Base-by-base conservation (phyloP, 2,888 invertebrate genomes). In the Hypercompe scribonia region DNA sequence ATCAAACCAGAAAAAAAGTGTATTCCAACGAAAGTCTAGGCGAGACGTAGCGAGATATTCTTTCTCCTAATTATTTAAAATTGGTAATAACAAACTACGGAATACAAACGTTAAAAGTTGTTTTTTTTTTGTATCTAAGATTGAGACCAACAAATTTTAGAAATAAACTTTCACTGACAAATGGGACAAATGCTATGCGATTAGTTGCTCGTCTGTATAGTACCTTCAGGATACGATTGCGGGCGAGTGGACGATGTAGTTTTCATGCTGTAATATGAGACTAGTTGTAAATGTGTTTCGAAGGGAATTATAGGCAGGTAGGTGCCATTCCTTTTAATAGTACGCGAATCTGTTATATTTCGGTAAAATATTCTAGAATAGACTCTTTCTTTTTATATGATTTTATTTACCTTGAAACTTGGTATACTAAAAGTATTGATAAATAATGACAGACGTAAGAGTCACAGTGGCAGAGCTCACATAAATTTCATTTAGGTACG, bases 191-290 rank as follows among this genome's bases (percentile, higher is more conserved):
- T 28, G 21, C 2, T 24, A 31, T 7, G 7, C 64, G 65, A 65
- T 42, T 65, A 18, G 65, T 72, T 33, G 72, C 65, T 39, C 39
- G 50, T 65, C 33, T 65, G 18, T 7, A 10, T 4, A 5, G 28
- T 10, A 24, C 33, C 4, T 68, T 39, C 54, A 72, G 54, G 46
- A 68, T 72, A 68, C 64, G 54, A 68, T 72, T 68, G 65, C 54
- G 72, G 65, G 68, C 39, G 31, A 65, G 65, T 68, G 68, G 72
- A 72, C 68, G 65, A 68, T 72, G 68, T 68, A 72, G 54, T 72
- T 72, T 65, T 69, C 73, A 69, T 69, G 61, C 65, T 61, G 31
- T 58, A 69, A 73, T 69, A 58, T 33, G 42, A 69, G 54, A 50
- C 54, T 36, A 13, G 36, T 58, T 65, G 72, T 31, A 69, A 50